These are phyloP conservation scores for Darevskia mixta DNA, from an alignment of 2,797 vertebrate genomes.

Conservation along the genomic window DNA sequence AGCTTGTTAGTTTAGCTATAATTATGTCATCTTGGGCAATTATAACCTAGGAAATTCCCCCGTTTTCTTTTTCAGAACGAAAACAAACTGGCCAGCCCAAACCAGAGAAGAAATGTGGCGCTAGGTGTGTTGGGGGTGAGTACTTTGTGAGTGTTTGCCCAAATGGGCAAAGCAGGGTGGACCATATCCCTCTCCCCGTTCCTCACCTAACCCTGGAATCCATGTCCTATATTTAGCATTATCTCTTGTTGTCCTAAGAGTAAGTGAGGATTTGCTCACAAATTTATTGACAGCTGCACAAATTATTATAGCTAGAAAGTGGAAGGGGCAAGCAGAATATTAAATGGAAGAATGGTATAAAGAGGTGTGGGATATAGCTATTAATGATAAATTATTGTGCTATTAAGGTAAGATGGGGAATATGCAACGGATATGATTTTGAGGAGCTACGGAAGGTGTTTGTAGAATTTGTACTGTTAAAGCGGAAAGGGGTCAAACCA, in stretches of 20 bases:
- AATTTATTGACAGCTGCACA: too few relatives aligned
- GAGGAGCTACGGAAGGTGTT: too few relatives aligned
- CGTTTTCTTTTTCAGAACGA: slow-evolving; percentile 35
- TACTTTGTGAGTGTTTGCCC: not conserved
- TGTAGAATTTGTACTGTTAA: too few relatives aligned
- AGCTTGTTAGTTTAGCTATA: slow-evolving; percentile 47
- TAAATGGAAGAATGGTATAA: too few relatives aligned
- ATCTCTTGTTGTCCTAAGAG: not conserved
- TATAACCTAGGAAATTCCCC: slow-evolving; percentile 61
- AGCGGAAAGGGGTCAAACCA: too few relatives aligned
- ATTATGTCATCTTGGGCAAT: slow-evolving; percentile 66
- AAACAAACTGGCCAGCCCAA: slow-evolving; percentile 37
- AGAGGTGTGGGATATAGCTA: too few relatives aligned
- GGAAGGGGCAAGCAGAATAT: too few relatives aligned
- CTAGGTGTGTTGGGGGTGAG: too few relatives aligned
- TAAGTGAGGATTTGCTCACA: not conserved
- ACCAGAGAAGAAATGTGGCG: not conserved
- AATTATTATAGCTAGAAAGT: too few relatives aligned
- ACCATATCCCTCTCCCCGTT: not conserved
- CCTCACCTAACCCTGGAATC: not conserved
- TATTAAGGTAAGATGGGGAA: too few relatives aligned
- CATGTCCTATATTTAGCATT: not conserved
- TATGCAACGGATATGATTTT: too few relatives aligned
- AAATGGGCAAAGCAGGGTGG: not conserved
- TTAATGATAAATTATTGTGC: too few relatives aligned